Conservation (phyloP, 2,797 vertebrate species). For the Mastacembelus armatus region DNA sequence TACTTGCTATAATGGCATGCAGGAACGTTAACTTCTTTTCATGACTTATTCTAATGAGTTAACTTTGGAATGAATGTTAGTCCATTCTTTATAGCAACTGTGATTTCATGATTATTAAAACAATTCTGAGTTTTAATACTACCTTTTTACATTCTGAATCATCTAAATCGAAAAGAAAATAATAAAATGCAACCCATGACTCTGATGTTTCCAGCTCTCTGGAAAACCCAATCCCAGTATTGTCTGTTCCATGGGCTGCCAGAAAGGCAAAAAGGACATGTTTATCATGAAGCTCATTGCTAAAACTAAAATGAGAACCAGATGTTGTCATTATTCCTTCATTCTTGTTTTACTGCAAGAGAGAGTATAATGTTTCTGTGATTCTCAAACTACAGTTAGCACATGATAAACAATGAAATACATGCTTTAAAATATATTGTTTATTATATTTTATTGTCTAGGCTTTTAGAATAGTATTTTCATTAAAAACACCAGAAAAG, state of each 20-base stretch:
- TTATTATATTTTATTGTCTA: neutral
- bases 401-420: neutral
- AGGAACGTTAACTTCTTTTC: conserved; percentile 35
- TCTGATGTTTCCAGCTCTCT: conserved; percentile 17
- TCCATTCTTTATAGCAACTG: neutral
- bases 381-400: neutral
- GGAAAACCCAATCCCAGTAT: neutral
- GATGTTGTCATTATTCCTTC: no score
- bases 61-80: neutral
- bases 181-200: neutral
- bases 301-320: conserved; percentile 18
- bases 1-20: conserved; percentile 10
- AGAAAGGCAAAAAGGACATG: conserved; percentile 13
- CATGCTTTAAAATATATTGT: neutral
- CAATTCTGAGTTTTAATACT: neutral
- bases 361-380: neutral
- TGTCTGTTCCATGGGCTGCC: conserved; percentile 3
- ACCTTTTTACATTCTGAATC: neutral
- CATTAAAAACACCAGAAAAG: no score
- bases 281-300: conserved; percentile 39
- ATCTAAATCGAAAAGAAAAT: neutral
- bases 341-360: conserved; percentile 9
- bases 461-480: no score
- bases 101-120: neutral
- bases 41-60: conserved; percentile 11